Evolutionary conservation across 1,140 invertebrate species (phyloP).

Genomic region (Asbolus verrucosus): DNA sequence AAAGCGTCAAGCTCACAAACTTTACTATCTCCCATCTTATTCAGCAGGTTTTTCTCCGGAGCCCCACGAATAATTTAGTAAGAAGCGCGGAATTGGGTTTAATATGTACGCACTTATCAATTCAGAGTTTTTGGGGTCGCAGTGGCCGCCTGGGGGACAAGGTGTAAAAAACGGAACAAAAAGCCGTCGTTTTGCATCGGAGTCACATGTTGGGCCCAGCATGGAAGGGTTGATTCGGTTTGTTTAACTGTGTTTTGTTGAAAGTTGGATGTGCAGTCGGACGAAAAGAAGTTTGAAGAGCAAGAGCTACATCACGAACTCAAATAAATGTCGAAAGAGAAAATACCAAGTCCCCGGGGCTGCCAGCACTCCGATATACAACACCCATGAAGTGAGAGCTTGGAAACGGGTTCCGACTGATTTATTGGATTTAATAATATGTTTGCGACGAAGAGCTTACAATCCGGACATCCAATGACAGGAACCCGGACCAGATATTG

Average conservation of each 20-base stretch:
- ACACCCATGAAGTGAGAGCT: slow-evolving; percentile 1
- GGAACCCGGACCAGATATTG: too few relatives aligned
- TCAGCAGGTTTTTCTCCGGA: background rate
- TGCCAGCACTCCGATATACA: background rate
- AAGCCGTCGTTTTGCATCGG: slow-evolving; percentile 2
- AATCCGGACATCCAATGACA: slow-evolving; percentile 9
- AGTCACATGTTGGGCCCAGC: background rate
- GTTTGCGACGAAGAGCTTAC: background rate
- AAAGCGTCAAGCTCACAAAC: background rate
- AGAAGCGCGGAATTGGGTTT: background rate
- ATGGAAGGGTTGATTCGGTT: slow-evolving; percentile 1
- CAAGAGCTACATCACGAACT: background rate
- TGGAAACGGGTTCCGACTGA: slow-evolving; percentile 7
- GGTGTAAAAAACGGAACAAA: background rate
- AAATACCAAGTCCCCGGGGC: background rate
- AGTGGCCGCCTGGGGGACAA: background rate
- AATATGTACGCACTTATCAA: slow-evolving; percentile 2
- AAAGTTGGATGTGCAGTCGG: slow-evolving; percentile 1
- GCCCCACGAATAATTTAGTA: background rate
- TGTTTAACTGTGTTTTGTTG: slow-evolving; percentile 2
- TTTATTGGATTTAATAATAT: slow-evolving; percentile 28
- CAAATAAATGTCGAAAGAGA: slow-evolving; percentile 2
- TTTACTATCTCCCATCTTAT: background rate
- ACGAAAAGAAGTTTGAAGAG: background rate
- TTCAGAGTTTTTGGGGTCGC: background rate